phyloP scores from a whole-genome alignment of 2,888 invertebrate genomes.

The Adineta ricciae region DNA sequence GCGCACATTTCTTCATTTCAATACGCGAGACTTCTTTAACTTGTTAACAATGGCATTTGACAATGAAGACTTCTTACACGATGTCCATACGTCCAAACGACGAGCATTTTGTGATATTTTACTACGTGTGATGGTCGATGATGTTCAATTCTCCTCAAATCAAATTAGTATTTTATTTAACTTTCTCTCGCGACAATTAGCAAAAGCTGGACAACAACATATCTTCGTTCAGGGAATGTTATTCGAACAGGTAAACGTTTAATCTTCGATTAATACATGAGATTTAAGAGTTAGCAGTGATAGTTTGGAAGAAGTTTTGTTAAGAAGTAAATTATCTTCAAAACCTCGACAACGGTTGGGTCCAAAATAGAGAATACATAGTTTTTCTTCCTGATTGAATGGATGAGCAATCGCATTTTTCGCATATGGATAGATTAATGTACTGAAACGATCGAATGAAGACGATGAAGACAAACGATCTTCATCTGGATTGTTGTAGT shows the following conservation, averaged over 20 bases:
- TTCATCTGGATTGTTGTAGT: neutral
- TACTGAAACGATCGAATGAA: neutral
- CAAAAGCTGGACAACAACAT: slow-evolving; percentile 11
- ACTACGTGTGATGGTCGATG: neutral
- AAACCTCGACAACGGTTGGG: neutral
- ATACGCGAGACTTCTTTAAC: slow-evolving; percentile 18
- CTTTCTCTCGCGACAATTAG: neutral
- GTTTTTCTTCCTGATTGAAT: neutral
- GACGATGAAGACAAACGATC: neutral
- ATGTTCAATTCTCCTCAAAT: neutral
- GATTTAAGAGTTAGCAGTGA: neutral
- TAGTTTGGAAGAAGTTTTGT: neutral
- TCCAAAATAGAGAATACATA: neutral
- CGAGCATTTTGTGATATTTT: slow-evolving; percentile 21
- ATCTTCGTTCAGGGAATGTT: slow-evolving; percentile 14
- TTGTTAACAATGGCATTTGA: slow-evolving; percentile 19
- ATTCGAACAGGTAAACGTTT: neutral
- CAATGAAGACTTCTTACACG: slow-evolving; percentile 8
- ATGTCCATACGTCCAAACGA: neutral
- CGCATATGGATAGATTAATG: neutral
- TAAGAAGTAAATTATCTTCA: neutral
- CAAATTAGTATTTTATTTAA: slow-evolving; percentile 8
- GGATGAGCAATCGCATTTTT: neutral
- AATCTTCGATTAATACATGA: neutral
- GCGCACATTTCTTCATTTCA: slow-evolving; percentile 3